Evolutionary conservation across 1,140 invertebrate species (phyloP).

Genomic region (Drosophila asahinai): DNA sequence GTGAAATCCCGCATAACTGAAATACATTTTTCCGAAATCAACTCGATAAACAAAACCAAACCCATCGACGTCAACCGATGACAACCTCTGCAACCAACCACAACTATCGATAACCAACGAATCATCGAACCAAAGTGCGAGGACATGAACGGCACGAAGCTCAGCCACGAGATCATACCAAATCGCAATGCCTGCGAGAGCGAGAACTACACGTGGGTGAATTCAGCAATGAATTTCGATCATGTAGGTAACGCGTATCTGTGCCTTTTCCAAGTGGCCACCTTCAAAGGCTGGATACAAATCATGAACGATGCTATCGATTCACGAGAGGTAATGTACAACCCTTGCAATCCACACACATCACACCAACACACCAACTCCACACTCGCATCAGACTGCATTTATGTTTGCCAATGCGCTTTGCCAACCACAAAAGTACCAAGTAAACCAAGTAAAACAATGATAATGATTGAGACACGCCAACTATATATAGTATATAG

Average conservation of each 20-base stretch:
- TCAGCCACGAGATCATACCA: slow-evolving; percentile 94
- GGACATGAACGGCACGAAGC: slow-evolving; percentile 91
- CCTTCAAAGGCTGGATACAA: slow-evolving; percentile 97
- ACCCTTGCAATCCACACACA: slow-evolving; percentile 17
- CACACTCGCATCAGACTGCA: slow-evolving; percentile 33
- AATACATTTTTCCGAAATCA: slow-evolving; percentile 65
- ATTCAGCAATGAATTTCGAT: slow-evolving; percentile 99
- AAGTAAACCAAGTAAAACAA: slow-evolving; percentile 10
- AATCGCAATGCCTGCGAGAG: slow-evolving; percentile 92
- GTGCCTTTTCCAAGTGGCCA: slow-evolving; percentile 99
- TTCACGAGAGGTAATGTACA: slow-evolving; percentile 92
- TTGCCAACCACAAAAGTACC: slow-evolving; percentile 27
- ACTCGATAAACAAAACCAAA: slow-evolving; percentile 56
- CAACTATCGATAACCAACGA: slow-evolving; percentile 13
- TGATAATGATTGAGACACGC: slow-evolving; percentile 18
- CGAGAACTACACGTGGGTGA: slow-evolving; percentile 97
- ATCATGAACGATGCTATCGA: slow-evolving; percentile 99
- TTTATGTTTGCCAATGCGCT: slow-evolving; percentile 50
- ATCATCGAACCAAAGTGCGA: slow-evolving; percentile 89
- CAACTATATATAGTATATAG: slow-evolving; percentile 30
- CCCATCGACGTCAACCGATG: slow-evolving; percentile 34
- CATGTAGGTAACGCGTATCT: slow-evolving; percentile 98
- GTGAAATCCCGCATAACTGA: slow-evolving; percentile 66
- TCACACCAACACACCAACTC: slow-evolving; percentile 7
- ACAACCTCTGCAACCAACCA: neutral